Percentiles rank a stretch among this genome's conserved stretches.
Conservation (phyloP, 1,140 invertebrate species). For the Drosophila sechellia region DNA sequence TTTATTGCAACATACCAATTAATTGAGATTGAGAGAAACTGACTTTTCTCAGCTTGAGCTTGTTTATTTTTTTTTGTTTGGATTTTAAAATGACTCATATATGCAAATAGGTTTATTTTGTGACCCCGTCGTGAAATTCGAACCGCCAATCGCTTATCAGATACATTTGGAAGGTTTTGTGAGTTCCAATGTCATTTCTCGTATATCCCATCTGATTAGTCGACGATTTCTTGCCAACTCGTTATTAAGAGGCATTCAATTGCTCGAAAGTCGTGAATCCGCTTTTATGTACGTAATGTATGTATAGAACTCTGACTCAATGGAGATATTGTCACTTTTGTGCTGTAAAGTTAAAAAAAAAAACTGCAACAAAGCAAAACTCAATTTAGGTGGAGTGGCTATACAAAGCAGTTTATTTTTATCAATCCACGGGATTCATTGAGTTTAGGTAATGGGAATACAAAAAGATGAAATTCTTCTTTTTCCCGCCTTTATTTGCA, state of each 20-base stretch:
- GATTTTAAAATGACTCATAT: too few species aligned
- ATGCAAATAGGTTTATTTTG: background rate
- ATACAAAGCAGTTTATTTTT: conserved; percentile 8
- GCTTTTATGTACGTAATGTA: background rate
- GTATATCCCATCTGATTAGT: conserved; percentile 4
- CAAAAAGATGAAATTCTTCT: background rate
- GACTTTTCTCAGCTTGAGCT: background rate
- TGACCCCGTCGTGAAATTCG: background rate
- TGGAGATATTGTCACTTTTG: conserved; percentile 8
- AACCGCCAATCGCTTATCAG: conserved; percentile 1
- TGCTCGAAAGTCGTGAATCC: background rate
- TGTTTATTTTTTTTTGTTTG: background rate
- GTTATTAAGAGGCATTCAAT: conserved; percentile 18
- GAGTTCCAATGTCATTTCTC: conserved; percentile 19
- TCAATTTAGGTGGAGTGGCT: conserved; percentile 21
- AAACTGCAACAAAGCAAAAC: conserved; percentile 11
- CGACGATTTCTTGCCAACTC: conserved; percentile 1
- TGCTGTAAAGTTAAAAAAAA: conserved; percentile 11
- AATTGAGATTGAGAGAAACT: too few species aligned
- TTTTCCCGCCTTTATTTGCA: background rate
- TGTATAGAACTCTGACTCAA: conserved; percentile 14
- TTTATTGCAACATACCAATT: too few species aligned
- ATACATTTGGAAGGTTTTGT: conserved; percentile 1
- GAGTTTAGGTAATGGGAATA: background rate
- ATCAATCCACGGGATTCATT: background rate